Conservation (phyloP, 2,797 vertebrate species). For the Peromyscus melanophrys region DNA sequence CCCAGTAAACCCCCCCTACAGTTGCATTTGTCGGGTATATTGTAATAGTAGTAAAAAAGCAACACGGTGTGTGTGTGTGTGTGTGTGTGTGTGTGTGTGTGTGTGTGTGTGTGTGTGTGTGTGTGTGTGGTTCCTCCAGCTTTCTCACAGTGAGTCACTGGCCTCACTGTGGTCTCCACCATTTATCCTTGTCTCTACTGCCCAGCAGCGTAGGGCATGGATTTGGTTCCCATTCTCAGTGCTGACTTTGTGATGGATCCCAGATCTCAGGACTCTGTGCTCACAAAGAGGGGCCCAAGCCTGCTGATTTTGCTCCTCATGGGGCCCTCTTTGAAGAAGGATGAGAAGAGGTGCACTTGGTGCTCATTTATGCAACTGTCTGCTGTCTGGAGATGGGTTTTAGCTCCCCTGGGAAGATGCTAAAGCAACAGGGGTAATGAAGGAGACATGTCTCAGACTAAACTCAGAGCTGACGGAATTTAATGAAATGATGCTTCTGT, state of each 20-base stretch:
- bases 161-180: no score
- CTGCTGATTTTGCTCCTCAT: rapidly evolving
- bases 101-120: background rate
- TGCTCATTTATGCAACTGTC: background rate
- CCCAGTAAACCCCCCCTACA: background rate
- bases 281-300: background rate
- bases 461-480: slow-evolving; percentile 34
- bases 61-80: background rate
- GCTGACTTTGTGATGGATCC: background rate
- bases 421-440: background rate
- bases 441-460: background rate
- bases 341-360: background rate
- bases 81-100: background rate
- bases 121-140: background rate
- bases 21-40: background rate
- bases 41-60: background rate
- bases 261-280: background rate
- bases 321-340: background rate
- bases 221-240: background rate
- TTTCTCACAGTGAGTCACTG: background rate
- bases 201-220: no score
- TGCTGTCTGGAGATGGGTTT: background rate
- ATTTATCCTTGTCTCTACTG: background rate
- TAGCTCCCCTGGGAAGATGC: background rate
- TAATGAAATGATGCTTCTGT: background rate